phyloP scores from a whole-genome alignment of 2,113 vertebrate genomes.

The Phrynosoma blainvillii region DNA sequence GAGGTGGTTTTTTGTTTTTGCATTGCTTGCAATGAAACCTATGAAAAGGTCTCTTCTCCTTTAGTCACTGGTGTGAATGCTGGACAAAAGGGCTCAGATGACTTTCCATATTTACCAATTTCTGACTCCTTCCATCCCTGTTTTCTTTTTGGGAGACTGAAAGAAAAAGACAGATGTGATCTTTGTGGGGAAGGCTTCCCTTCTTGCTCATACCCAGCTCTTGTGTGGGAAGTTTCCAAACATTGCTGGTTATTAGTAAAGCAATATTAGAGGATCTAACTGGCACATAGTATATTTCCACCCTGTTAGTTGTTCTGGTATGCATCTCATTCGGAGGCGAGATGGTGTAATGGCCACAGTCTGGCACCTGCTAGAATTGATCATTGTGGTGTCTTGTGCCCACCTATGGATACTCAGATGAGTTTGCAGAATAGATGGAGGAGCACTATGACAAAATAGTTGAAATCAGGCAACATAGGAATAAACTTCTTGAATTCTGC shows the following conservation, averaged over 20 bases:
- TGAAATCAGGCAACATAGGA: too few relatives aligned
- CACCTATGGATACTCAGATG: too few relatives aligned
- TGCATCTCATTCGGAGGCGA: not conserved
- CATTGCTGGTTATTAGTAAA: not conserved
- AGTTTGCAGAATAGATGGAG: too few relatives aligned
- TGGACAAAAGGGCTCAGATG: not conserved
- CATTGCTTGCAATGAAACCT: accelerated
- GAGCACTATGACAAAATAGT: too few relatives aligned
- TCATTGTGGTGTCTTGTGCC: too few relatives aligned
- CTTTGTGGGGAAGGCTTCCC: not conserved
- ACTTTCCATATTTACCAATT: too few relatives aligned
- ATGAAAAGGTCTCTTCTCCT: accelerated
- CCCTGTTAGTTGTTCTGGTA: not conserved
- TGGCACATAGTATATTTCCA: not conserved
- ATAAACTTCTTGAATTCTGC: too few relatives aligned
- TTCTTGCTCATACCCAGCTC: not conserved
- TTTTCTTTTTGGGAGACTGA: not conserved
- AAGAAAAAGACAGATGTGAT: not conserved
- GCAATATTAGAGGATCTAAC: not conserved
- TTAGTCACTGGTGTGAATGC: not conserved
- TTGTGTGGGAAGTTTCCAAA: conserved; percentile 6
- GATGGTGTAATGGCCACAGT: not conserved
- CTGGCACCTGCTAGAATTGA: too few relatives aligned
- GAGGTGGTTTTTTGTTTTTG: accelerated
- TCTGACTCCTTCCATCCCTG: not conserved